These are phyloP conservation scores for Lichenostomus cassidix DNA, from an alignment of 2,113 vertebrate genomes.

Conservation along the genomic window DNA sequence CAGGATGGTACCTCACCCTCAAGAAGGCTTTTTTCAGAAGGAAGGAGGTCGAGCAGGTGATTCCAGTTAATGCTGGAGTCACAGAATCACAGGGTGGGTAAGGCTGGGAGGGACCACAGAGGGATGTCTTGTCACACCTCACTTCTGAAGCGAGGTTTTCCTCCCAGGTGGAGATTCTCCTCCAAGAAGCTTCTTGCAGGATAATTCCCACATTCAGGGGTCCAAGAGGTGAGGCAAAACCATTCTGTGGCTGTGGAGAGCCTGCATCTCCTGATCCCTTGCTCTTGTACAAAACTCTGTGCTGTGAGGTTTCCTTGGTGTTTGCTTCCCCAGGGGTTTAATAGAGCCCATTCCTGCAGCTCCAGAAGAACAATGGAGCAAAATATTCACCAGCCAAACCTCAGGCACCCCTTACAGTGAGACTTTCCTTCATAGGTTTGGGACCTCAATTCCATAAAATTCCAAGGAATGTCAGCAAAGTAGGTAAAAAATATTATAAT, in stretches of 20 bases:
- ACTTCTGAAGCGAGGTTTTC: background rate
- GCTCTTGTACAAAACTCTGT: background rate
- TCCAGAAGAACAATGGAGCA: background rate
- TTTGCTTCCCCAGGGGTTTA: background rate
- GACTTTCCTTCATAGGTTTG: background rate
- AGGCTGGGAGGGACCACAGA: background rate
- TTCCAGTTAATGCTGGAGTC: background rate
- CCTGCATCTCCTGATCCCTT: background rate
- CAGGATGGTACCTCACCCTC: background rate
- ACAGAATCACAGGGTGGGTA: background rate
- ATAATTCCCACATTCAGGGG: fast-evolving
- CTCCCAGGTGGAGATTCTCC: background rate
- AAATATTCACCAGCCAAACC: background rate
- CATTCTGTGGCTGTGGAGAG: background rate
- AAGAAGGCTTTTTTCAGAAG: background rate
- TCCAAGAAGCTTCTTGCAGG: background rate
- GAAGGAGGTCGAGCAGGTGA: background rate
- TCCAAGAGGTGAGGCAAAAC: background rate
- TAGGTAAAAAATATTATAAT: background rate
- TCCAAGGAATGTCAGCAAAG: background rate
- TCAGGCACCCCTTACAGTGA: background rate
- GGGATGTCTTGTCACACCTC: background rate
- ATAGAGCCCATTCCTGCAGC: background rate
- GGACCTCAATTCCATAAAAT: background rate
- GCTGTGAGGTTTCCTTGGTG: fast-evolving